Evolutionary conservation across 2,797 vertebrate genomes (phyloP).

Genomic region (Hapalemur alaotrensis): DNA sequence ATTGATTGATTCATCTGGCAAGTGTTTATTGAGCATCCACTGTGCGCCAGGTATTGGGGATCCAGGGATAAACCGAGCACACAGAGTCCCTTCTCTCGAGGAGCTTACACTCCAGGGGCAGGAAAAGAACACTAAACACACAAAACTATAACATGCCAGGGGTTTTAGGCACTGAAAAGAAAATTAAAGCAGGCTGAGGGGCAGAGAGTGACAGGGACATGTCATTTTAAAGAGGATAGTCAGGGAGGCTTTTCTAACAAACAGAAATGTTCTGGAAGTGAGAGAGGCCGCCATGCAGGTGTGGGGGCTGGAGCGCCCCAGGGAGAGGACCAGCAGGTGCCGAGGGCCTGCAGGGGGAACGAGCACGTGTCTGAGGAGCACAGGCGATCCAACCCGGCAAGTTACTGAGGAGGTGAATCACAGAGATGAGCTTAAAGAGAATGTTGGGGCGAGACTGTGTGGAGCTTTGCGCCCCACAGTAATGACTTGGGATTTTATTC

Average conservation of each 20-base stretch:
- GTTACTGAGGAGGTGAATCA: neutral
- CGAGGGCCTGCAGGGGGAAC: neutral
- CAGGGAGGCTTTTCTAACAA: neutral
- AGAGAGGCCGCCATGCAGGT: neutral
- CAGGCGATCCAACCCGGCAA: fast-evolving
- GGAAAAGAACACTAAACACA: neutral
- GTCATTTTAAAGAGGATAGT: neutral
- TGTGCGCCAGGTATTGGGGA: neutral
- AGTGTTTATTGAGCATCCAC: neutral
- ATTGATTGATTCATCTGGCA: neutral
- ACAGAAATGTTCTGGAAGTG: neutral
- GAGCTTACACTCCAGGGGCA: neutral
- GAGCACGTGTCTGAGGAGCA: neutral
- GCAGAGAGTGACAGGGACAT: neutral
- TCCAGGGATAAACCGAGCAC: neutral
- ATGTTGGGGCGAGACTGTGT: fast-evolving
- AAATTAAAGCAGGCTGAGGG: neutral
- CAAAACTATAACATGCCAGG: neutral
- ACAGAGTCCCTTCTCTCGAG: neutral
- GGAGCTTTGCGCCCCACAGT: fast-evolving
- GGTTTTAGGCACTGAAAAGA: neutral
- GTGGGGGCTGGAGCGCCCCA: neutral
- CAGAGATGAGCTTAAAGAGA: neutral
- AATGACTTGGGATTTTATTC: neutral
- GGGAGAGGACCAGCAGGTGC: no score